Conservation (phyloP, 1,140 invertebrate species). For the Trichomalopsis sarcophagae region DNA sequence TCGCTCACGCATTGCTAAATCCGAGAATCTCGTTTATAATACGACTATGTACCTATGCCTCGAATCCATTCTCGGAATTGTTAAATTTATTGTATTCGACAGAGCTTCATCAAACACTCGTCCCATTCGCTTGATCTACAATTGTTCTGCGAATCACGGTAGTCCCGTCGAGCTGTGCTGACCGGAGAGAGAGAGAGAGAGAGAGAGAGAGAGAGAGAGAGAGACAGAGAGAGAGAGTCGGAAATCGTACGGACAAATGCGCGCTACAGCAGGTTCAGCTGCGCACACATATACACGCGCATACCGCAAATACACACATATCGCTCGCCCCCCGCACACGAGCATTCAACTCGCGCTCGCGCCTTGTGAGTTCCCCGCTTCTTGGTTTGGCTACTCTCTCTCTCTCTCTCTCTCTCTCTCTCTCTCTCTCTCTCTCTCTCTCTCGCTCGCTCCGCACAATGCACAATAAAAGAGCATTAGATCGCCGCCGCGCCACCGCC, state of each 20-base stretch:
- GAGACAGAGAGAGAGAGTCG: not conserved
- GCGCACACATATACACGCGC: constrained; percentile 47
- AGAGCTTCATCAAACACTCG: not conserved
- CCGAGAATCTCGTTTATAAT: not conserved
- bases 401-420: constrained; percentile 19
- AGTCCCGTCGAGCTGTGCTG: not conserved
- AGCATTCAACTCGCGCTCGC: constrained; percentile 54
- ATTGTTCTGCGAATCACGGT: not conserved
- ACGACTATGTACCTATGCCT: not conserved
- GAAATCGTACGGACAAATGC: not conserved
- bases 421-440: constrained; percentile 5
- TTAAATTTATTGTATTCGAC: not conserved
- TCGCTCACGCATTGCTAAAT: too few species aligned
- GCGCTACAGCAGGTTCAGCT: constrained; percentile 26
- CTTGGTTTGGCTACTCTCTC: constrained; percentile 50
- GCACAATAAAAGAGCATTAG: constrained; percentile 75
- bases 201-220: not conserved
- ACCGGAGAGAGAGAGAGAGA: not conserved
- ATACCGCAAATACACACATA: constrained; percentile 48
- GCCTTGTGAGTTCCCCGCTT: constrained; percentile 54
- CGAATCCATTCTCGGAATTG: not conserved
- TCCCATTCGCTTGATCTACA: not conserved
- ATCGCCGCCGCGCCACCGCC: constrained; percentile 57
- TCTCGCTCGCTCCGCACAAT: constrained; percentile 62
- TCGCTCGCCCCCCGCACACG: constrained; percentile 38